phyloP scores from a whole-genome alignment of 2,797 vertebrate species.

The Clarias pachynema region DNA sequence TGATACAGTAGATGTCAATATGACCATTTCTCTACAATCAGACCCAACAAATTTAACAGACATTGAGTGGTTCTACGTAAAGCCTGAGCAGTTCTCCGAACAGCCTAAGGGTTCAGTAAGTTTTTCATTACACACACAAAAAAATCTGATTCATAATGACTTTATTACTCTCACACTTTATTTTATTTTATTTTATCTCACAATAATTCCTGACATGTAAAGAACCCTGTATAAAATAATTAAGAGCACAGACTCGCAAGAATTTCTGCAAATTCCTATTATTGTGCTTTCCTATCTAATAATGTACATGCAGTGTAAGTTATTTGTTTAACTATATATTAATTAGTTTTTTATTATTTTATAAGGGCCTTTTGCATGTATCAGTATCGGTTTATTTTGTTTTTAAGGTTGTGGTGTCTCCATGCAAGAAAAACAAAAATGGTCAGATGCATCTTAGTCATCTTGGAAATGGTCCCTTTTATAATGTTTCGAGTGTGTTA shows the following conservation, averaged over 20 bases:
- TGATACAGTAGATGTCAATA: not conserved
- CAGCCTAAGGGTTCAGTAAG: not conserved
- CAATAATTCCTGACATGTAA: not conserved
- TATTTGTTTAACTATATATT: too few species aligned
- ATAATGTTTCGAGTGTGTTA: conserved; percentile 53
- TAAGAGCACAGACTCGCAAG: too few species aligned
- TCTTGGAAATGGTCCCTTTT: conserved; percentile 34
- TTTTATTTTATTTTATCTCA: too few species aligned
- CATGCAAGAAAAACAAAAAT: not conserved
- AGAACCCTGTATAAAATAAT: not conserved
- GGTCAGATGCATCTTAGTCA: not conserved
- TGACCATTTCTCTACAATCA: not conserved
- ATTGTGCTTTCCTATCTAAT: too few species aligned
- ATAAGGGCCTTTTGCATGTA: too few species aligned
- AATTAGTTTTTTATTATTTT: too few species aligned
- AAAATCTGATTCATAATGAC: not conserved
- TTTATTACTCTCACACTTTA: not conserved
- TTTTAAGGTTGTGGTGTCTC: not conserved
- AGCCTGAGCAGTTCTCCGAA: too few species aligned
- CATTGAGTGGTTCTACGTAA: not conserved
- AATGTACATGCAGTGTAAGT: too few species aligned
- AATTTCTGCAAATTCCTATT: too few species aligned
- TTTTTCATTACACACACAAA: not conserved
- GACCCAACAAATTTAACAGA: not conserved
- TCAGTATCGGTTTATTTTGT: not conserved